Evolutionary conservation across 2,888 invertebrate genomes (phyloP), one percentile per base, ranked within the genome.

Genomic region (Drosophila quinaria): DNA sequence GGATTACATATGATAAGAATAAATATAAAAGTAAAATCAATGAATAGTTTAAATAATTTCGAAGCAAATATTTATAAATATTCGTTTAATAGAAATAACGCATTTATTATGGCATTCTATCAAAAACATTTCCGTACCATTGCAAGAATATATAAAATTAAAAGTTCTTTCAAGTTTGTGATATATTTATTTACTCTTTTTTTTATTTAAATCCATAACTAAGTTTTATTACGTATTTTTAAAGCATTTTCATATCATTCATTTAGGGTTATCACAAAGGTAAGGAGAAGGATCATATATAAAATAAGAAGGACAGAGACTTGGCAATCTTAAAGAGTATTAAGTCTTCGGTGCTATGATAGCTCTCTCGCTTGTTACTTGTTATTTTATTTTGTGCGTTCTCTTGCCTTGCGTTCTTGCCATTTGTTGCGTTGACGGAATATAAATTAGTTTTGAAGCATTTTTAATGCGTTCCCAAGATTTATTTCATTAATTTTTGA

Each of bases 401-500:
- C 42, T 51, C 37, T 44, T 61, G 19, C 42, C 46, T 22, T 56
- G 35, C 51, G 46, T 58, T 65, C 47, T 46, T 68, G 60, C 41
- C 61, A 65, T 60, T 59, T 50, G 51, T 39, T 70, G 44, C 73
- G 70, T 71, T 67, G 63, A 31, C 75, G 37, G 86, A 82, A 83
- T 85, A 78, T 75, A 78, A 83, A 85, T 83, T 69, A 80, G 70
- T 44, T 66, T 46, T 46, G 67, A 58, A 39, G 64, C 52, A 74
- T 80, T 82, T 82, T 67, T 56, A 74, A 74, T 70, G 74, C 70
- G 69, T 54, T 65, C 68, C 42, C 52, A 72, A 76, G 74, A 80
- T 80, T 70, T 73, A 70, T 75, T 72, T 76, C 66, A 74, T 73
- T 86, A 44, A 70, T 74, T 86, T 83, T 74, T 74, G 39, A 79